A percentile compares a stretch with the other conserved stretches of the same genome.
These are phyloP conservation scores for Augochlorella aurata DNA, from an alignment of 2,888 invertebrate species.

Conservation along the genomic window DNA sequence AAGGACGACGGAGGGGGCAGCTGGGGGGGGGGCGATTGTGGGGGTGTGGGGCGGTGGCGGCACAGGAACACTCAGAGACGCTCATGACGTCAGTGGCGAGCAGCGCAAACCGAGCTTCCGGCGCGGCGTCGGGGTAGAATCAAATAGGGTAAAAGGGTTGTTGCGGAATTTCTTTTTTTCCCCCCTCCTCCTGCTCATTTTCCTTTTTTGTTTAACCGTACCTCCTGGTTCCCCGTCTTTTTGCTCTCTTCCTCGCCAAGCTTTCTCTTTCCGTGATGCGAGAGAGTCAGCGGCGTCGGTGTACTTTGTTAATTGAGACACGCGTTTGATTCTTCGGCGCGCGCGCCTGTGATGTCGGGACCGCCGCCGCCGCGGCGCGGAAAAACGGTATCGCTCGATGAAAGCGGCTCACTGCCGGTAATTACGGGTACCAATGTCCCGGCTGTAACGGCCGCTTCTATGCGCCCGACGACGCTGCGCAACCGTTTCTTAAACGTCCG, in stretches of 20 bases:
- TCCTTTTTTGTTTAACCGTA: neutral
- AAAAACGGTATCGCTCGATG: conserved; percentile 16
- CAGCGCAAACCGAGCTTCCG: conserved; percentile 34
- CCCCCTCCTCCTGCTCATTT: conserved; percentile 1
- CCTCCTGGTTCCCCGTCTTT: too few relatives aligned
- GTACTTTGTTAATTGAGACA: conserved; percentile 31
- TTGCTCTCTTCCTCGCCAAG: neutral
- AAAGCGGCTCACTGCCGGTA: conserved; percentile 12
- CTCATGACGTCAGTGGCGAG: conserved; percentile 67
- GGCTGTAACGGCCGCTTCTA: neutral
- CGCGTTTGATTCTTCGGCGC: conserved; percentile 25
- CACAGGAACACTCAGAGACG: conserved; percentile 60
- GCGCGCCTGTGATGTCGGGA: neutral
- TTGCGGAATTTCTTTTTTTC: conserved; percentile 21
- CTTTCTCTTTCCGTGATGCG: conserved; percentile 8
- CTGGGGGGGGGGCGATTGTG: neutral
- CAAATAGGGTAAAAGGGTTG: conserved; percentile 26
- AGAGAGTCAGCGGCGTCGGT: neutral
- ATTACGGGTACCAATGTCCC: conserved; percentile 31
- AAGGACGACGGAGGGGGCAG: conserved; percentile 16
- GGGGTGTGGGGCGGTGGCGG: conserved; percentile 26
- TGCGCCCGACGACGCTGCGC: neutral
- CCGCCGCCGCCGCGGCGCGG: neutral
- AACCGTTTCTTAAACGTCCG: neutral
- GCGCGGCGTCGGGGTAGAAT: conserved; percentile 16